These are phyloP conservation scores for Mesembrinibis cayennensis DNA, from an alignment of 2,113 vertebrate species.

Conservation along the genomic window DNA sequence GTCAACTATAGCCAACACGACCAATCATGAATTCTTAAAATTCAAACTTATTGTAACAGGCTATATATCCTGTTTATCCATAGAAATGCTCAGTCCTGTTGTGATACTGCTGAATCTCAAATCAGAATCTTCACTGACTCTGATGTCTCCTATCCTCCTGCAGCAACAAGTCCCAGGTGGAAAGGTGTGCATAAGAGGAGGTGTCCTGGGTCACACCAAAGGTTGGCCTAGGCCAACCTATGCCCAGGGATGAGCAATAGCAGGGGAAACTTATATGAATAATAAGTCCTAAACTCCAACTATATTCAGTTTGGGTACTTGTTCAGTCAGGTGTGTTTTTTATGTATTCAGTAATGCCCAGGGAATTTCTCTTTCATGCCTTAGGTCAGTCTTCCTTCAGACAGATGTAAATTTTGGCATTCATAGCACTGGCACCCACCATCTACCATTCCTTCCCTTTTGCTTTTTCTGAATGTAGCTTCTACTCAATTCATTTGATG, in stretches of 20 bases:
- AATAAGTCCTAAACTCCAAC: background rate
- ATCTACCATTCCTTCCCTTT: background rate
- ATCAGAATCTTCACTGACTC: background rate
- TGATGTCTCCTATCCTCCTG: background rate
- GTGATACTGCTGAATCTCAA: background rate
- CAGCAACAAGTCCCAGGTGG: background rate
- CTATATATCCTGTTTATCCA: background rate
- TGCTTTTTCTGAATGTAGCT: background rate
- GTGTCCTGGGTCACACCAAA: background rate
- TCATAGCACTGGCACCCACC: background rate
- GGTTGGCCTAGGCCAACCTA: background rate
- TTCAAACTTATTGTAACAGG: background rate
- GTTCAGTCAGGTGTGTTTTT: background rate
- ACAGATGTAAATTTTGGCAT: background rate
- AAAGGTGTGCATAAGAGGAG: background rate
- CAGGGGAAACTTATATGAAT: background rate
- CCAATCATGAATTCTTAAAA: background rate
- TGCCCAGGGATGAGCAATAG: background rate
- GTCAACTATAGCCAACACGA: background rate
- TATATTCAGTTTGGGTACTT: background rate
- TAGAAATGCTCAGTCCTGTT: background rate
- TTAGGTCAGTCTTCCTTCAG: background rate
- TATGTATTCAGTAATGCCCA: background rate
- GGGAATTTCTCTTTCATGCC: background rate
- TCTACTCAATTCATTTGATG: background rate